phyloP scores from a whole-genome alignment of 2,113 vertebrate genomes.

The Oriolus oriolus region DNA sequence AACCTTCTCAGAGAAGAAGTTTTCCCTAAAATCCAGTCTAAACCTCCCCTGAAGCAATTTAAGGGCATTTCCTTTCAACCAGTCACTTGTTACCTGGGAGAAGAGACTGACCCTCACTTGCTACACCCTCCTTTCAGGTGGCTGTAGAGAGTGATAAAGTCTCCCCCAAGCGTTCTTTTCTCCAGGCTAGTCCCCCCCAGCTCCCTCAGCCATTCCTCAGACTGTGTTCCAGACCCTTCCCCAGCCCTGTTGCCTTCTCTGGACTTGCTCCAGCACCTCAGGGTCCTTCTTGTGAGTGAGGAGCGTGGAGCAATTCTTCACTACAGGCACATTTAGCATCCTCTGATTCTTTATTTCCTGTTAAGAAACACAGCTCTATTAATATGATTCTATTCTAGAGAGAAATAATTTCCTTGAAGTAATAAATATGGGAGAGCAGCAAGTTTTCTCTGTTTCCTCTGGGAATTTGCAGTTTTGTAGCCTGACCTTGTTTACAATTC shows the following conservation, averaged over 20 bases:
- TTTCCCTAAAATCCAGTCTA: neutral
- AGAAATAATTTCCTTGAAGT: neutral
- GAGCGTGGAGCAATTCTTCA: neutral
- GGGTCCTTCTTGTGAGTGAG: no score
- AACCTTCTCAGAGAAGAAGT: neutral
- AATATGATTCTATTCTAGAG: neutral
- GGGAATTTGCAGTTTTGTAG: neutral
- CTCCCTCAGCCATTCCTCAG: neutral
- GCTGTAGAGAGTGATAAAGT: no score
- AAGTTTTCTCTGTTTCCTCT: neutral
- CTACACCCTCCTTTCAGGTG: neutral
- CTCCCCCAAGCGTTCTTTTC: neutral
- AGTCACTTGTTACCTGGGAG: neutral
- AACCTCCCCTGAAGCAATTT: neutral
- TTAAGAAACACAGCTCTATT: neutral
- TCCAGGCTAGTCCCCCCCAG: neutral
- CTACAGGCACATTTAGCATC: neutral
- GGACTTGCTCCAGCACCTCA: neutral
- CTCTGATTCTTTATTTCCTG: neutral
- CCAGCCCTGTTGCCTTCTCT: neutral
- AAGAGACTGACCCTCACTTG: neutral
- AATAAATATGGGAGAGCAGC: neutral
- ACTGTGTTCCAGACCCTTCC: neutral
- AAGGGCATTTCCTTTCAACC: neutral
- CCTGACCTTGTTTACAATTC: neutral